Base-by-base conservation (phyloP, 2,113 vertebrate species). In the Orthochromis indermauri region DNA sequence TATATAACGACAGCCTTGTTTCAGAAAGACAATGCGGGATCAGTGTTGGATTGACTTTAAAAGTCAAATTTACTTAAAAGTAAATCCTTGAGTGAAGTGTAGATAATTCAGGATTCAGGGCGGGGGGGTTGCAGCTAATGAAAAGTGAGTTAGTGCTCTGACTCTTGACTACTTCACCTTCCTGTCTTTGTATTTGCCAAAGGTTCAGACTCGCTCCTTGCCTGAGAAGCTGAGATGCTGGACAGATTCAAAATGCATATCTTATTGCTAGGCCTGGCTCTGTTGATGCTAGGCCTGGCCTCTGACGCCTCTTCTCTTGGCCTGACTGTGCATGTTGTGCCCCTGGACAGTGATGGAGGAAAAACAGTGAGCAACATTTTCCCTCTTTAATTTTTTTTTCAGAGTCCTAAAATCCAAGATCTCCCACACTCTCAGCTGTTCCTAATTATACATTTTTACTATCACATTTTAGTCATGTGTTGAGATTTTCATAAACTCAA, bases 281-380 rank as follows among this genome's bases (percentile, higher is more conserved):
- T 96, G 16, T 1, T 91, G 8, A 47, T 89, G 73, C 8, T 86
- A 0, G 53, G 26, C 12, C 82, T 71, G 0, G 11, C 10, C 63
- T 90, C 35, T 14, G 47, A 83, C 3, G 93, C 91, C 45, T 87
- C 91, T 5, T 92, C 92, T 66, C 89, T 96, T 85, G 95, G 95
- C 1, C 71, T 96, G 80, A 90, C 92, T 0, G 94, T 96, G 37
- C 91, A 94, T 7, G 89, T 90, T 3, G 88, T 85, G 16, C 94
- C 95, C 37, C 81, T 95, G 51, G 33, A 90, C 3, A 86, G 45
- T 3, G 7, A 66, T 35, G 85, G 55, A 73, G 94, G 90, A 8
- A 49, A 84, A 9, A 90, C 42, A 45, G 95, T 96, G 35, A 63
- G 85, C 4, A 47, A 5, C 2, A 0, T 35, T 33, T 63, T 53